Evolutionary conservation across 2,888 invertebrate species (phyloP).

Genomic region (Nemurella pictetii): DNA sequence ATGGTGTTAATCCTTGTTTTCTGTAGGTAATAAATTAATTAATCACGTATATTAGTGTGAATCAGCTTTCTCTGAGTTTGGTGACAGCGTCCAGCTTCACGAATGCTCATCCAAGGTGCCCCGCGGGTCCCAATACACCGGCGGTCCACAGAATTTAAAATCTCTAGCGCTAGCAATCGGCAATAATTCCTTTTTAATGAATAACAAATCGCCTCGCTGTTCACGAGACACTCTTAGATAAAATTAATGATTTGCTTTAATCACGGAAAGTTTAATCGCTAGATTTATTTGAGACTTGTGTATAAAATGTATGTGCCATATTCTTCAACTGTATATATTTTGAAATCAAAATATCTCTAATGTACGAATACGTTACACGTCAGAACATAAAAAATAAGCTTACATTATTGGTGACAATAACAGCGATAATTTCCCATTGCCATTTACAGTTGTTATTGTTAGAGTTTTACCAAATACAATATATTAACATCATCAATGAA

Average conservation of each 20-base stretch:
- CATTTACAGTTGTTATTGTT: background rate
- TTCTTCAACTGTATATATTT: too few species aligned
- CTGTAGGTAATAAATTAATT: background rate
- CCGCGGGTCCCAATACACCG: background rate
- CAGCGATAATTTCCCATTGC: too few species aligned
- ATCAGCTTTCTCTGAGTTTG: background rate
- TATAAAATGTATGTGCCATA: too few species aligned
- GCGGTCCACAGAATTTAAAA: background rate
- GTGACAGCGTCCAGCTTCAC: background rate
- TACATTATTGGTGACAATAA: too few species aligned
- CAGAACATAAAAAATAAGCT: too few species aligned
- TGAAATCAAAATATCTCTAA: too few species aligned
- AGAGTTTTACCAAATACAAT: background rate
- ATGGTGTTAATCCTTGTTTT: background rate
- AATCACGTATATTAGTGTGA: background rate
- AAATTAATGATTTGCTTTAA: background rate
- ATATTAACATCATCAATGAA: background rate
- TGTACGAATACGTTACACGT: too few species aligned
- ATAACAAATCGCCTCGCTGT: background rate
- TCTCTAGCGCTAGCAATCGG: background rate
- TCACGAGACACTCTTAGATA: background rate
- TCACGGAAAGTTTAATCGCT: too few species aligned
- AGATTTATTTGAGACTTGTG: too few species aligned
- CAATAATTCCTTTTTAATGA: background rate
- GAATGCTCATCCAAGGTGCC: background rate